Evolutionary conservation across 2,888 invertebrate species (phyloP), one percentile per base, ranked within the genome.

Genomic region (Emmelina monodactyla): DNA sequence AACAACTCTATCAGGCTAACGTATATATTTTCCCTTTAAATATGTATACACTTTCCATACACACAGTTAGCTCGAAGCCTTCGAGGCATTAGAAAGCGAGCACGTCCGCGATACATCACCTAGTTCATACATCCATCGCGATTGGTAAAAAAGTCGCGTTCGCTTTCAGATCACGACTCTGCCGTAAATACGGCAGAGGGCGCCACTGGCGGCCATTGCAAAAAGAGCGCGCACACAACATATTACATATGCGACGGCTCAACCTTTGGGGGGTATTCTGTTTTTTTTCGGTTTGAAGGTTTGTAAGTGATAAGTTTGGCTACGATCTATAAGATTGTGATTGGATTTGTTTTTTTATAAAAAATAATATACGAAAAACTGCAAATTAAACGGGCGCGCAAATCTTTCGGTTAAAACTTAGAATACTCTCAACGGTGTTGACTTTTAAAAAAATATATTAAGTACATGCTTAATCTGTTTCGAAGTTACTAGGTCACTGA

Each of bases 111-210:
- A 39, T 49, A 49, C 42, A 45, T 49, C 47, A 44, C 53, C 50
- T 59, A 60, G 69, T 67, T 65, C 65, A 49, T 56, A 49, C 55
- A 58, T 56, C 61, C 61, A 71, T 70, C 66, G 70, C 58, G 64
- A 68, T 19, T 19, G 5, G 19, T 19, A 70, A 71, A 72, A 73
- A 72, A 19, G 19, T 19, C 6, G 9, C 52, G 49, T 58, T 57
- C 57, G 55, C 57, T 76, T 78, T 76, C 78, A 64, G 73, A 75
- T 78, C 78, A 78, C 78, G 78, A 64, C 66, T 75, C 73, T 71
- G 76, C 76, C 78, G 78, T 78, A 78, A 78, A 78, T 78, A 78
- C 76, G 72, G 78, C 76, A 70, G 63, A 12, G 63, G 63, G 55
- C 58, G 69, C 71, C 72, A 72, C 78, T 78, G 78, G 61, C 56